phyloP scores from a whole-genome alignment of 1,140 invertebrate genomes.

The roundworm (Caenorhabditis elegans) region WBcel235 BX284605.5:16174001-16174500 shows the following conservation, averaged over 20 bases:
- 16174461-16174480: conserved; percentile 63
- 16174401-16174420: conserved; percentile 66
- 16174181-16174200: conserved; percentile 25
- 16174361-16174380: not conserved
- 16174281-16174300: conserved; percentile 49
- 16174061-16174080: conserved; percentile 34
- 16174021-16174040: conserved; percentile 38
- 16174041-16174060: conserved; percentile 38
- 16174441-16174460: conserved; percentile 67
- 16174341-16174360: not conserved
- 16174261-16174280: conserved; percentile 32
- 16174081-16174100: conserved; percentile 28
- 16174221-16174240: not conserved
- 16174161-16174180: conserved; percentile 15
- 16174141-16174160: too few species aligned
- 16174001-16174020: conserved; percentile 46
- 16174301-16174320: not conserved
- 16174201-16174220: conserved; percentile 18
- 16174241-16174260: conserved; percentile 20
- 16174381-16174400: conserved; percentile 49
- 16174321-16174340: not conserved
- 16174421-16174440: conserved; percentile 67
- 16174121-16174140: too few species aligned
- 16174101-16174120: conserved; percentile 25
- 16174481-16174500: conserved; percentile 35